phyloP scores from a whole-genome alignment of 2,797 vertebrate genomes.

The Linurgus olivaceus region DNA sequence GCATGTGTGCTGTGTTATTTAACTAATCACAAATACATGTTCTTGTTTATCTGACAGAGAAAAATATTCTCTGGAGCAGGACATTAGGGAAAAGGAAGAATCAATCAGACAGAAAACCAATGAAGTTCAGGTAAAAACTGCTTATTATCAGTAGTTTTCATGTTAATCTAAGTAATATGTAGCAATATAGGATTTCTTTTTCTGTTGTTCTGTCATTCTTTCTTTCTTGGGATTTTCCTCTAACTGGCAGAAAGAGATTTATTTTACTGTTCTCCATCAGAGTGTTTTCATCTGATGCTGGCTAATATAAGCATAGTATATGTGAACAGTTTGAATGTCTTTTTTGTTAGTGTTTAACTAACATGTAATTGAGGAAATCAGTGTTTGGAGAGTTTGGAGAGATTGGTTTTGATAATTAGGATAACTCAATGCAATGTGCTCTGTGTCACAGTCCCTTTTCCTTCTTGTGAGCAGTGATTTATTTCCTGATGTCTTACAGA shows the following conservation, averaged over 20 bases:
- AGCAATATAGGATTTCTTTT: neutral
- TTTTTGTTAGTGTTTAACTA: neutral
- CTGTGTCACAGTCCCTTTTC: neutral
- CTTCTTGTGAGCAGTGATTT: neutral
- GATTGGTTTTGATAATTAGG: neutral
- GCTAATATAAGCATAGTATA: neutral
- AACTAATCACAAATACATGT: neutral
- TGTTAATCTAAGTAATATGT: neutral
- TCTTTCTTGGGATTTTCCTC: neutral
- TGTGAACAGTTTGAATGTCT: neutral
- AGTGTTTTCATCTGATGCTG: neutral
- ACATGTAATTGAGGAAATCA: neutral
- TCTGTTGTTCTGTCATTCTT: neutral
- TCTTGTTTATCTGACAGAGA: constrained; percentile 77
- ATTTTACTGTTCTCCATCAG: neutral
- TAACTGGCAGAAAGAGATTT: neutral
- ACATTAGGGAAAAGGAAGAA: constrained; percentile 94
- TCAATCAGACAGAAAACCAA: constrained; percentile 89
- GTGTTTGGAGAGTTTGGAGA: neutral
- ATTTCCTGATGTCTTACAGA: neutral
- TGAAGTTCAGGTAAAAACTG: constrained; percentile 88
- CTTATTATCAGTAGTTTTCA: neutral
- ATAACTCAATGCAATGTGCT: neutral
- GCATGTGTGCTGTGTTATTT: neutral
- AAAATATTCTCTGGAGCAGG: constrained; percentile 93